Conservation (phyloP, 2,797 vertebrate genomes). For the Esox lucius region DNA sequence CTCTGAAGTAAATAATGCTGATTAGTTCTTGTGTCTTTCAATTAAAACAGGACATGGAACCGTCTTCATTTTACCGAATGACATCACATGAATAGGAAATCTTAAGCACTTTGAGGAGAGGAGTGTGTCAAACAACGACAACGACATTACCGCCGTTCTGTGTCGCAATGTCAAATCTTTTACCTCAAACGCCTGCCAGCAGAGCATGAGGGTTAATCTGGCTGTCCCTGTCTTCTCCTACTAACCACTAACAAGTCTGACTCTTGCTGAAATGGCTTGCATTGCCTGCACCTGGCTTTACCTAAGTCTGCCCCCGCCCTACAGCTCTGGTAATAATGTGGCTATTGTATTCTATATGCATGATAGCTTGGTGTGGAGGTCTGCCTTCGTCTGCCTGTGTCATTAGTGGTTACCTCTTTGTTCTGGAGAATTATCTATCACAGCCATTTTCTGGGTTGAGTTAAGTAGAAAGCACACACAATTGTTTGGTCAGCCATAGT, state of each 20-base stretch:
- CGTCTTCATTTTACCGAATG: slow-evolving; percentile 27
- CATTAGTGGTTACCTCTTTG: slow-evolving; percentile 62
- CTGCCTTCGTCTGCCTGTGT: slow-evolving; percentile 72
- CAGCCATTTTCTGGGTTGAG: slow-evolving; percentile 36
- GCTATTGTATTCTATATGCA: slow-evolving; percentile 54
- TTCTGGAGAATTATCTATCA: slow-evolving; percentile 38
- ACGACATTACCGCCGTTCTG: slow-evolving; percentile 14
- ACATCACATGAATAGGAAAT: slow-evolving; percentile 4
- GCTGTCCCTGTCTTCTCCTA: slow-evolving; percentile 55
- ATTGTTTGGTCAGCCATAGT: slow-evolving; percentile 40
- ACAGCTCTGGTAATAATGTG: neutral
- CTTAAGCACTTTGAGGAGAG: neutral
- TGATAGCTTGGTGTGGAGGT: slow-evolving; percentile 64
- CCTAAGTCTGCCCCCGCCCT: neutral
- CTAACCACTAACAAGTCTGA: slow-evolving; percentile 54
- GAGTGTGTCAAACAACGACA: neutral
- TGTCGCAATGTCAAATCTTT: slow-evolving; percentile 34
- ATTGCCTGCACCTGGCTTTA: slow-evolving; percentile 42
- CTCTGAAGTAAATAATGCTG: neutral
- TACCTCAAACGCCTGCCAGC: slow-evolving; percentile 43
- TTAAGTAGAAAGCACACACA: slow-evolving; percentile 29
- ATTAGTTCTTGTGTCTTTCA: slow-evolving; percentile 1
- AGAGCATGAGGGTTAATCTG: slow-evolving; percentile 39
- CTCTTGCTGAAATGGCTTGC: slow-evolving; percentile 58
- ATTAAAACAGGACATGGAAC: slow-evolving; percentile 24